Percentiles rank a stretch among this genome's conserved stretches.
Conservation (phyloP, 2,888 invertebrate genomes). For the Chelonus formosanus region DNA sequence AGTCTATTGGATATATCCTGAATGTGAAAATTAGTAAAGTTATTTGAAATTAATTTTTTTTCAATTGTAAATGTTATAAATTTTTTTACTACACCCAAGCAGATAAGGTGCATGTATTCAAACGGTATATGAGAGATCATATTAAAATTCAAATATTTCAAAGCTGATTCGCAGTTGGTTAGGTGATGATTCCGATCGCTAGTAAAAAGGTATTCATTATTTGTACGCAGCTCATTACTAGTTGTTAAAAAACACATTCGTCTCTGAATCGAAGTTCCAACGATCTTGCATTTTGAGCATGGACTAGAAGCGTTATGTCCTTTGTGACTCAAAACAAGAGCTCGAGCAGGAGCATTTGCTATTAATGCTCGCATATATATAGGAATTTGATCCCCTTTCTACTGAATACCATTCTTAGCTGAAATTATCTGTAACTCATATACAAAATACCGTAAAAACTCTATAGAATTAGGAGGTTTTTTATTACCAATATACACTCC, state of each 20-base stretch:
- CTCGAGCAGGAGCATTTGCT: slow-evolving; percentile 32
- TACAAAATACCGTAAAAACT: slow-evolving; percentile 26
- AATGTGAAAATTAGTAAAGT: slow-evolving; percentile 8
- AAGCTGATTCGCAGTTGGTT: too few species aligned
- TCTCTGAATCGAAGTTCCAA: not conserved
- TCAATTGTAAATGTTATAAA: not conserved
- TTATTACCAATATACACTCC: slow-evolving; percentile 25
- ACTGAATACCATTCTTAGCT: slow-evolving; percentile 13
- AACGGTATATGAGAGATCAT: slow-evolving; percentile 29
- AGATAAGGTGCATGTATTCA: slow-evolving; percentile 35
- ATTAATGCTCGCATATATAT: slow-evolving; percentile 22
- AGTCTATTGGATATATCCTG: slow-evolving; percentile 20
- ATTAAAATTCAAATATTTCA: slow-evolving; percentile 42
- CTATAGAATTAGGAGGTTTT: slow-evolving; percentile 17
- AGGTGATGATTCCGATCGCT: not conserved
- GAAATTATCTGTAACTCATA: slow-evolving; percentile 13
- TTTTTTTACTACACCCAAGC: slow-evolving; percentile 27
- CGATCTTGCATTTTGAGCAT: slow-evolving; percentile 22
- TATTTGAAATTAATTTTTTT: not conserved
- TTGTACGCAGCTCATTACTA: not conserved
- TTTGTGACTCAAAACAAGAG: slow-evolving; percentile 20
- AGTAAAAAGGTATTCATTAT: not conserved
- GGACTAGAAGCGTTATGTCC: slow-evolving; percentile 23
- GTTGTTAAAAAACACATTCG: not conserved
- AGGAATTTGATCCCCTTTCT: slow-evolving; percentile 7